Percentiles rank a stretch among this genome's conserved stretches.
Conservation (phyloP, 2,888 invertebrate species). For the Rhagonycha lutea region DNA sequence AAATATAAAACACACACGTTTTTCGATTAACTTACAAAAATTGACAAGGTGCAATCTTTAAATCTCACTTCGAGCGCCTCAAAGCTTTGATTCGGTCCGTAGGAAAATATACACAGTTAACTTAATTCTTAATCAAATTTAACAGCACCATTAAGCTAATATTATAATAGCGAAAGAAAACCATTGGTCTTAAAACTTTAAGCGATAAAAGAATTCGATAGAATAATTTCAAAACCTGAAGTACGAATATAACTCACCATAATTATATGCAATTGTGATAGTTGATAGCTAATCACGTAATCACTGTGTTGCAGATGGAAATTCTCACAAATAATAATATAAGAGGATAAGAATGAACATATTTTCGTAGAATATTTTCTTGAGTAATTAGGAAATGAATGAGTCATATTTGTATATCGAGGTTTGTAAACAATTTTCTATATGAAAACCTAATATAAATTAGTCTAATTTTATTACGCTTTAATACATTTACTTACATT, state of each 20-base stretch:
- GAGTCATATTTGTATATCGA: not conserved
- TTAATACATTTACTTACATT: conserved; percentile 18
- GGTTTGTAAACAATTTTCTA: not conserved
- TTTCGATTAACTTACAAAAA: not conserved
- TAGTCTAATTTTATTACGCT: conserved; percentile 21
- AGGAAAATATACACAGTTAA: not conserved
- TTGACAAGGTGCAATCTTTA: not conserved
- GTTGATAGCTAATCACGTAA: not conserved
- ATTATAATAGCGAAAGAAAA: not conserved
- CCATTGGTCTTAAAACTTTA: not conserved
- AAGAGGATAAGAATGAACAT: not conserved
- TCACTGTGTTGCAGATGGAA: not conserved
- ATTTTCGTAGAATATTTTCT: not conserved
- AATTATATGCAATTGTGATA: not conserved
- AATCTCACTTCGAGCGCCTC: not conserved
- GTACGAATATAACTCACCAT: not conserved
- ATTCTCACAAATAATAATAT: not conserved
- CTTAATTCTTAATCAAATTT: not conserved
- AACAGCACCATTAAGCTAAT: conserved; percentile 4
- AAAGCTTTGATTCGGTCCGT: not conserved
- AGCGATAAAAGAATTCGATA: not conserved
- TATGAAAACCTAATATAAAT: conserved; percentile 2
- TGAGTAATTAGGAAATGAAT: not conserved
- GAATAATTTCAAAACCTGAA: not conserved
- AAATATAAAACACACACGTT: not conserved